Evolutionary conservation across 2,888 invertebrate species (phyloP), one percentile per base, ranked within the genome.

Genomic region (Mallateleia sp.): DNA sequence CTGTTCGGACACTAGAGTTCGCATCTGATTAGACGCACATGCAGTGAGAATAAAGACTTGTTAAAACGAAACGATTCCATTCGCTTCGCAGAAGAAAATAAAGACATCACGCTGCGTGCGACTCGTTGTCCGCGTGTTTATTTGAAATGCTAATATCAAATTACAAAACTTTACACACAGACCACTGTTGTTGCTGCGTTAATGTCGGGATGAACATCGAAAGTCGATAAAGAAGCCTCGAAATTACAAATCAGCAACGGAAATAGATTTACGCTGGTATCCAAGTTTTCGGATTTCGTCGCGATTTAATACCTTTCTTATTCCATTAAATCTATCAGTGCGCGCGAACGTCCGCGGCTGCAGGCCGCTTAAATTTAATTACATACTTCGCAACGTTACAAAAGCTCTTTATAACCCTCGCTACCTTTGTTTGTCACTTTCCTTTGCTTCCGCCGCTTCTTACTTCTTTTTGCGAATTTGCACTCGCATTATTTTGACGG

Each of bases 341-440:
- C 54, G 42, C 72, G 45, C 56, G 52, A 71, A 32, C 22, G 38
- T 52, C 15, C 71, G 32, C 58, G 62, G 67, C 79, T 72, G 75
- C 58, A 52, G 52, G 82, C 88, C 69, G 88, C 86, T 89, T 67
- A 88, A 89, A 89, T 89, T 91, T 91, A 89, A 90, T 90, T 88
- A 89, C 85, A 87, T 74, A 77, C 81, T 77, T 85, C 54, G 87
- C 74, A 79, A 85, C 82, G 80, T 80, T 89, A 90, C 88, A 88
- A 89, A 88, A 89, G 88, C 89, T 88, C 90, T 92, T 90, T 91
- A 89, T 88, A 89, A 78, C 80, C 62, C 45, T 11, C 79, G 47
- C 78, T 74, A 79, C 45, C 69, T 77, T 66, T 54, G 54, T 56
- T 75, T 82, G 34, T 52, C 8, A 56, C 28, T 42, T 11, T 56